Evolutionary conservation across 2,797 vertebrate genomes (phyloP).

Genomic region (Columba guinea): DNA sequence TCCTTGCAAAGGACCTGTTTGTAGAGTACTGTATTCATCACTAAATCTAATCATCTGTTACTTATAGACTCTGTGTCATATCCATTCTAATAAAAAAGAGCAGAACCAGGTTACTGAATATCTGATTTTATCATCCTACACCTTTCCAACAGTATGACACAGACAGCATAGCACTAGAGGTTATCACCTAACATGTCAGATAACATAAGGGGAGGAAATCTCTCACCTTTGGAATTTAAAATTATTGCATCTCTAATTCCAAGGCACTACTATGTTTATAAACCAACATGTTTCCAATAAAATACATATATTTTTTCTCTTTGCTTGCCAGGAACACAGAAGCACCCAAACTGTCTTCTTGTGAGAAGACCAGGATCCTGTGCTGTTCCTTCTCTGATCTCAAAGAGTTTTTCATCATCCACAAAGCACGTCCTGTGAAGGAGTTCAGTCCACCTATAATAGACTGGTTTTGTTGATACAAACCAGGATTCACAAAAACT

Average conservation of each 20-base stretch:
- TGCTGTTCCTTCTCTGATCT: neutral
- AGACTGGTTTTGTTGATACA: neutral
- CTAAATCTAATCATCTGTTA: neutral
- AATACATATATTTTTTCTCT: neutral
- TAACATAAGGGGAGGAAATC: neutral
- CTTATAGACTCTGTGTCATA: neutral
- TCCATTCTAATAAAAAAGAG: neutral
- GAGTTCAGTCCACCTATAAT: neutral
- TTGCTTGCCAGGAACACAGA: neutral
- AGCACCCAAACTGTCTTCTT: neutral
- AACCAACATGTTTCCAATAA: neutral
- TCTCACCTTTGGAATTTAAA: neutral
- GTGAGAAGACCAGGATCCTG: neutral
- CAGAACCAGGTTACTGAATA: neutral
- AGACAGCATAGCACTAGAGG: neutral
- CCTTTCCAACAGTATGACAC: neutral
- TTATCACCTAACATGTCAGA: neutral
- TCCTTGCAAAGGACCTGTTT: neutral
- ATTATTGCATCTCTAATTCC: neutral
- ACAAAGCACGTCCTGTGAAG: neutral
- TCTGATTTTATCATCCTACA: neutral
- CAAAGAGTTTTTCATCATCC: neutral
- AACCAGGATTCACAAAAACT: neutral
- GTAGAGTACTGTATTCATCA: neutral
- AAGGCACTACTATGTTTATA: neutral